Evolutionary conservation across 2,797 vertebrate genomes (phyloP), one percentile per base, ranked within the genome.

Genomic region (Phataginus tetradactyla): DNA sequence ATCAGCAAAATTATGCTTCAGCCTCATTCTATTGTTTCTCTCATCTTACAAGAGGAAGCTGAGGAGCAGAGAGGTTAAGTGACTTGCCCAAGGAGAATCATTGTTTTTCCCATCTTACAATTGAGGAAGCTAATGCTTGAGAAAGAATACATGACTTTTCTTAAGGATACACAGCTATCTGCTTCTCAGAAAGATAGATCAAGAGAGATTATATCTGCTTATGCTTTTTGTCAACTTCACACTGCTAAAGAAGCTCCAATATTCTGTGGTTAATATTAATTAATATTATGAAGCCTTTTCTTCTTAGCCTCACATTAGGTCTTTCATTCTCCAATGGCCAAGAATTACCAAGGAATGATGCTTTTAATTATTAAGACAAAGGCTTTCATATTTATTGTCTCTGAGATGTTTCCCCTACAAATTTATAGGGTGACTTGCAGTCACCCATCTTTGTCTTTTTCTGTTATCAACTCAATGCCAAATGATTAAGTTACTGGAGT

Each of bases 221-320:
- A 37, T n/a, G 29, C 17, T 79, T 37, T 79, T 94, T 51, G 34
- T 91, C 77, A 93, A 91, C 83, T 87, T 69, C 83, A 63, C 39
- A 57, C 64, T 17, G 12, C 64, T 83, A 71, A 61, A 75, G 79
- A 96, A 71, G 6, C 57, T 92, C 32, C 92, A 86, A 63, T 79
- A 55, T 68, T 81, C 91, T 71, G 7, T 57, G 71, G 49, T 29
- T 53, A 63, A 71, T 61, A 71, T 63, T 32, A 32, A 63, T 20
- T 77, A 20, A 7, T 77, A 53, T 23, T 77, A 64, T 90, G 80
- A 64, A n/a, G 34, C 53, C 34, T 71, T 93, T 63, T 69, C 55
- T 94, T 72, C 25, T n/a, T 55, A 74, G 66, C 4, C 9, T 34
- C 21, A 42, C n/a, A n/a, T 6, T 74, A 25, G 11, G 29, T 57